A percentile compares a stretch with the other conserved stretches of the same genome.
phyloP scores from a whole-genome alignment of 64 coral and sea anemone species.

The Hydrozoanthus tunicans region DNA sequence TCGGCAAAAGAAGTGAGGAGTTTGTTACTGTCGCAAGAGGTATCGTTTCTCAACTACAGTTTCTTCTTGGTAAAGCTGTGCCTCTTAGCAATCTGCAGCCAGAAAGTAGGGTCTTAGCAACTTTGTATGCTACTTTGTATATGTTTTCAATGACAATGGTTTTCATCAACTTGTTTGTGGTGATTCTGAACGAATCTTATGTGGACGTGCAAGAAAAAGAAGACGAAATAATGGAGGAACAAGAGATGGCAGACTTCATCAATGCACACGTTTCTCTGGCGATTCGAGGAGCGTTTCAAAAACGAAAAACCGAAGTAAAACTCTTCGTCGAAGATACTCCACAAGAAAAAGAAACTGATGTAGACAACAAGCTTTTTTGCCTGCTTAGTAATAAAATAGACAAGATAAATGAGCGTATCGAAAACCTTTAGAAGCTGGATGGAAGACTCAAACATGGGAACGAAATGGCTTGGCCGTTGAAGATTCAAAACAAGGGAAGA shows the following conservation, averaged over 20 bases:
- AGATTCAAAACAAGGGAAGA: no score
- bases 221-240: conserved; percentile 29
- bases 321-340: background rate
- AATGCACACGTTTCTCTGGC: conserved; percentile 1
- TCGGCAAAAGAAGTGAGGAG: conserved; percentile 37
- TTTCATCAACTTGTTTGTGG: conserved; percentile 55
- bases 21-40: conserved; percentile 40
- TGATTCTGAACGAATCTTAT: conserved; percentile 38
- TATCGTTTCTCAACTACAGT: conserved; percentile 56
- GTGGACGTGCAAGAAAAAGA: conserved; percentile 38
- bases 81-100: conserved; percentile 19
- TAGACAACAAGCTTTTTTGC: background rate
- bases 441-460: background rate
- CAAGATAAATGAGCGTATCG: background rate
- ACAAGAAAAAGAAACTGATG: background rate
- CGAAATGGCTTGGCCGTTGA: no score
- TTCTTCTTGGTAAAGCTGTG: conserved; percentile 63
- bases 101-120: background rate
- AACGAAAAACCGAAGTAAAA: conserved; percentile 20
- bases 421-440: background rate
- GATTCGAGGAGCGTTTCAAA: conserved; percentile 25
- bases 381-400: conserved; percentile 22
- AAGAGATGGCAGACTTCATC: conserved; percentile 62
- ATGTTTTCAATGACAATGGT: conserved; percentile 61
- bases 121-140: conserved; percentile 10